A percentile compares a stretch with the other conserved stretches of the same genome.
Evolutionary conservation across 2,888 invertebrate species (phyloP).

Genomic region (Cheilosia urbana): DNA sequence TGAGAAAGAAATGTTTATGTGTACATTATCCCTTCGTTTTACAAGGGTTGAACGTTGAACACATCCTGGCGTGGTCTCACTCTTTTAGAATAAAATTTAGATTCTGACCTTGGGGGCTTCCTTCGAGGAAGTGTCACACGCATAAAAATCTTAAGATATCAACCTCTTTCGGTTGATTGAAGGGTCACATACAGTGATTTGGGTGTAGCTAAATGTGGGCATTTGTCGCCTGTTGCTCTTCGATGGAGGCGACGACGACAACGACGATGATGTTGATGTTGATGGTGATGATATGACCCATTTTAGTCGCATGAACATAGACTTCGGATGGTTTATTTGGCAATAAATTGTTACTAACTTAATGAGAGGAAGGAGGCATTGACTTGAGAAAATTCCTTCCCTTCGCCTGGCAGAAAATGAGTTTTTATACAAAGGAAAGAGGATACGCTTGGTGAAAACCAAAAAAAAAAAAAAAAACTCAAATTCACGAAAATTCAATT

Average conservation of each 20-base stretch:
- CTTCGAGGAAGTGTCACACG: conserved; percentile 62
- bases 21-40: conserved; percentile 72
- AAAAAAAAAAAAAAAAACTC: not conserved
- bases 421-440: not conserved
- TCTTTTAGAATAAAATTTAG: conserved; percentile 34
- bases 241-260: conserved; percentile 19
- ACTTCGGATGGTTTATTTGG: conserved; percentile 61
- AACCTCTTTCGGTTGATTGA: conserved; percentile 69
- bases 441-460: too few relatives aligned
- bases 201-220: conserved; percentile 53
- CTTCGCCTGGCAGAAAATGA: conserved; percentile 1
- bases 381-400: not conserved
- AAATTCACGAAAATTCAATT: not conserved
- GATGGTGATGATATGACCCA: conserved; percentile 46
- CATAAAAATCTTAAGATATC: conserved; percentile 66
- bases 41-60: conserved; percentile 73
- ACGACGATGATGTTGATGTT: too few relatives aligned
- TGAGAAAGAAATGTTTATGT: conserved; percentile 74
- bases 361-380: not conserved
- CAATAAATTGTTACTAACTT: conserved; percentile 26
- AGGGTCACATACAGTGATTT: conserved; percentile 70
- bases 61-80: conserved; percentile 41
- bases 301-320: conserved; percentile 53
- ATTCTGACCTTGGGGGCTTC: conserved; percentile 70
- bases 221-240: conserved; percentile 69